A percentile compares a stretch with the other conserved stretches of the same genome.
These are phyloP conservation scores for Anthoptus insignis DNA, from an alignment of 2,888 invertebrate species.

Conservation along the genomic window DNA sequence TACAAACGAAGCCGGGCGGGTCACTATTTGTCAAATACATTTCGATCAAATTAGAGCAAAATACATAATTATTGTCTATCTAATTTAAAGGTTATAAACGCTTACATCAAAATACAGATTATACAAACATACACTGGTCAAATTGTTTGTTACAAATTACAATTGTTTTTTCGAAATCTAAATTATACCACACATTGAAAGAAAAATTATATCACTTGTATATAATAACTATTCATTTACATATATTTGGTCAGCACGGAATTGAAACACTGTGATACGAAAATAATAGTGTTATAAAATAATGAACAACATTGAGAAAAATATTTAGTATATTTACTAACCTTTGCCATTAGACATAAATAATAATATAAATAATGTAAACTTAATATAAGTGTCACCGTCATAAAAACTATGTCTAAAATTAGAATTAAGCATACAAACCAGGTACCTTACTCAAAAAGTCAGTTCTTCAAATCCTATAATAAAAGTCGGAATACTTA, in stretches of 20 bases:
- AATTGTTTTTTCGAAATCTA: too few species aligned
- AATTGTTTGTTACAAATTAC: neutral
- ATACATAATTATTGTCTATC: too few species aligned
- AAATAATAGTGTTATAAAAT: conserved; percentile 35
- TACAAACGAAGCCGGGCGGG: too few species aligned
- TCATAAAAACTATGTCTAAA: conserved; percentile 48
- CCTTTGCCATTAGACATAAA: too few species aligned
- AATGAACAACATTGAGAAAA: conserved; percentile 25
- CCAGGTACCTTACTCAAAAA: conserved; percentile 50
- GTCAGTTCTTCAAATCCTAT: conserved; percentile 42
- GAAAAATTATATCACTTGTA: conserved; percentile 18
- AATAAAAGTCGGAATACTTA: conserved; percentile 35
- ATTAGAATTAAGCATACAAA: conserved; percentile 46
- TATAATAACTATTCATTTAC: conserved; percentile 33
- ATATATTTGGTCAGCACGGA: conserved; percentile 27
- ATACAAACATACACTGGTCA: too few species aligned
- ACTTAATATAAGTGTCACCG: conserved; percentile 6
- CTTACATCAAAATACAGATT: too few species aligned
- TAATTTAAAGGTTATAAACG: too few species aligned
- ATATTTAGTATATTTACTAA: too few species aligned
- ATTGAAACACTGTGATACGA: too few species aligned
- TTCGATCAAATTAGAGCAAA: too few species aligned
- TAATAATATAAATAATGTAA: neutral
- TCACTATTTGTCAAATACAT: too few species aligned
- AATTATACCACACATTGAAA: neutral